Evolutionary conservation across 1,140 invertebrate species (phyloP), one percentile per base, ranked within the genome.

Genomic region (Lithobius niger): DNA sequence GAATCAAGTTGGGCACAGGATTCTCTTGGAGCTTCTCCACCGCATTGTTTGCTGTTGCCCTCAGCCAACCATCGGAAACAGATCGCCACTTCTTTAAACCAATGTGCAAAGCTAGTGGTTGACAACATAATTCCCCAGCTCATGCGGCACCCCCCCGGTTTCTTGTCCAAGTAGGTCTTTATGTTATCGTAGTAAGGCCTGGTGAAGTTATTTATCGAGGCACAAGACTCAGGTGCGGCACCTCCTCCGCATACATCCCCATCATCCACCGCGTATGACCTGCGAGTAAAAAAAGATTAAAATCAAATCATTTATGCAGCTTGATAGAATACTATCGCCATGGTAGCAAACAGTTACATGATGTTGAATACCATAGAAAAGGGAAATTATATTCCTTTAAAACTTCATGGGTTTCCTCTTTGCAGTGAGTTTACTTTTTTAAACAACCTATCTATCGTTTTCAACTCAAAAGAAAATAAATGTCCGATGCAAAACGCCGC

Each of bases 61-160:
- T 36, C 31, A 36, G 52, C 28, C 16, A 45, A 22, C 52, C 52
- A 53, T 47, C 52, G 52, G 27, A 48, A 53, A 22, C 52, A 53
- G 1, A 53, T 53, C n/a, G 43, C n/a, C 10, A 36, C 31, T 36
- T 36, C n/a, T n/a, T n/a, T 10, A 36, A 36, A 36, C 31, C 31
- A 36, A 10, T 36, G 10, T 10, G 31, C 10, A 36, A 10, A 36
- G 10, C n/a, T n/a, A 10, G n/a, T 10, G 10, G 31, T n/a, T n/a
- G 31, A 36, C n/a, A n/a, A 10, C n/a, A 10, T 16, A 27, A 53
- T 45, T 16, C 52, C 36, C 52, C 52, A 53, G 6, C 13, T 10
- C 52, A 53, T 53, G 16, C 27, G 27, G 1, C 52, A 53, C 6
- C 52, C 52, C 6, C 52, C 52, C 1, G 10, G 10, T 44, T 36